phyloP scores from a whole-genome alignment of 2,888 invertebrate genomes.

The Lydus trimaculatus region DNA sequence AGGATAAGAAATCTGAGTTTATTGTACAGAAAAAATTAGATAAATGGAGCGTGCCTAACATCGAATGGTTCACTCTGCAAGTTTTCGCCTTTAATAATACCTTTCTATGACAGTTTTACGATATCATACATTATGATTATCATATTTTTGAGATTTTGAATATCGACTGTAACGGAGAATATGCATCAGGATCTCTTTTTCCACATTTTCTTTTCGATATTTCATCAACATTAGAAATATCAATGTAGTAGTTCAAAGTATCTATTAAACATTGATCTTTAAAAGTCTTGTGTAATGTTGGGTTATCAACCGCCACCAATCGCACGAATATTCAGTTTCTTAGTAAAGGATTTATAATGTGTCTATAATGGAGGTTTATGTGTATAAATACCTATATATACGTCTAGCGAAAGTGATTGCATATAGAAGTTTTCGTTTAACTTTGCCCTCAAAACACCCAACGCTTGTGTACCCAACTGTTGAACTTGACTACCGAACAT shows the following conservation, averaged over 20 bases:
- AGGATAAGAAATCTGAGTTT: slow-evolving; percentile 20
- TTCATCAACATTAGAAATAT: slow-evolving; percentile 15
- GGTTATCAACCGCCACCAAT: slow-evolving; percentile 18
- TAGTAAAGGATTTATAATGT: slow-evolving; percentile 17
- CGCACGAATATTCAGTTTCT: slow-evolving; percentile 14
- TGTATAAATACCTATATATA: slow-evolving; percentile 15
- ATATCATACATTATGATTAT: slow-evolving; percentile 48
- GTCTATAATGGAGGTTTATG: slow-evolving; percentile 19
- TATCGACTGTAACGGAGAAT: slow-evolving; percentile 43
- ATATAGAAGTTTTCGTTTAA: not conserved
- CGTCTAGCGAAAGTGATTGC: slow-evolving; percentile 4
- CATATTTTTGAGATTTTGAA: slow-evolving; percentile 48
- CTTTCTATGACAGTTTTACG: slow-evolving; percentile 46
- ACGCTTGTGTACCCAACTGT: slow-evolving; percentile 22
- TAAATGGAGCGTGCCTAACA: slow-evolving; percentile 40
- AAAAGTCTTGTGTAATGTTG: slow-evolving; percentile 12
- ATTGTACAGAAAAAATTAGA: slow-evolving; percentile 40
- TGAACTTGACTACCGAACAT: slow-evolving; percentile 28
- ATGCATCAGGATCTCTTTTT: slow-evolving; percentile 32
- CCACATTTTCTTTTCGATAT: not conserved
- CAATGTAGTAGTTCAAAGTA: slow-evolving; percentile 13
- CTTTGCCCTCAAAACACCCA: not conserved
- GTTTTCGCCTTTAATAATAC: slow-evolving; percentile 38
- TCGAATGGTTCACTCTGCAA: slow-evolving; percentile 32
- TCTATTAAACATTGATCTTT: slow-evolving; percentile 8